A percentile compares a stretch with the other conserved stretches of the same genome.
Conservation (phyloP, 1,140 invertebrate genomes). For the Scaptodrosophila lebanonensis region DNA sequence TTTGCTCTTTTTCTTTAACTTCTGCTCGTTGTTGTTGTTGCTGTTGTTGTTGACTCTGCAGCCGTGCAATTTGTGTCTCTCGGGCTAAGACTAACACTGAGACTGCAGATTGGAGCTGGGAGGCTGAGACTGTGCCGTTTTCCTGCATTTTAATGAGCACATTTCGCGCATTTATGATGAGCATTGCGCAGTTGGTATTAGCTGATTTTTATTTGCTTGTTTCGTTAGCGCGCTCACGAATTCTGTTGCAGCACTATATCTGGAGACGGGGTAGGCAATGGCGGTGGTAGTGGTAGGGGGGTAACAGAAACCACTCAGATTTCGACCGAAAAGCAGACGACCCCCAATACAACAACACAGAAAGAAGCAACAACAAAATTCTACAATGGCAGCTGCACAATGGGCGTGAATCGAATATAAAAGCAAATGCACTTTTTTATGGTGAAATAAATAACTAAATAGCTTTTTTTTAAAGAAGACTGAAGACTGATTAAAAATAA, state of each 20-base stretch:
- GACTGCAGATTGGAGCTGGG: conserved; percentile 1
- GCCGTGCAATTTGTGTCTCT: conserved; percentile 67
- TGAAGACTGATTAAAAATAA: too few relatives aligned
- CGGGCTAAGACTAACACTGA: conserved; percentile 10
- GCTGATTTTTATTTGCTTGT: conserved; percentile 70
- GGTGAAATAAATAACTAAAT: too few relatives aligned
- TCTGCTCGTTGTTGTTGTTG: conserved; percentile 18
- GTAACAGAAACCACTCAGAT: conserved; percentile 49
- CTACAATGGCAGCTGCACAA: too few relatives aligned
- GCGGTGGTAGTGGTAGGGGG: not conserved
- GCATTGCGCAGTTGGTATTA: conserved; percentile 39
- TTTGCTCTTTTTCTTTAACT: not conserved
- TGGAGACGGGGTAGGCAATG: not conserved
- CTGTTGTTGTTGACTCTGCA: conserved; percentile 38
- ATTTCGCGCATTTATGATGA: conserved; percentile 74
- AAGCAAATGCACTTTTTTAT: too few relatives aligned
- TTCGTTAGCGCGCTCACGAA: conserved; percentile 62
- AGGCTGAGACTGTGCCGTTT: conserved; percentile 11
- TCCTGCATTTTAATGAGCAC: conserved; percentile 73
- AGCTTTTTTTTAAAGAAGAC: too few relatives aligned
- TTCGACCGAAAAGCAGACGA: conserved; percentile 45
- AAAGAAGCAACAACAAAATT: too few relatives aligned
- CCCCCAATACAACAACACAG: conserved; percentile 1
- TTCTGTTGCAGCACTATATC: conserved; percentile 6
- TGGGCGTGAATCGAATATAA: too few relatives aligned